Evolutionary conservation across 2,888 invertebrate genomes (phyloP).

Genomic region (Drosophila paranaensis): DNA sequence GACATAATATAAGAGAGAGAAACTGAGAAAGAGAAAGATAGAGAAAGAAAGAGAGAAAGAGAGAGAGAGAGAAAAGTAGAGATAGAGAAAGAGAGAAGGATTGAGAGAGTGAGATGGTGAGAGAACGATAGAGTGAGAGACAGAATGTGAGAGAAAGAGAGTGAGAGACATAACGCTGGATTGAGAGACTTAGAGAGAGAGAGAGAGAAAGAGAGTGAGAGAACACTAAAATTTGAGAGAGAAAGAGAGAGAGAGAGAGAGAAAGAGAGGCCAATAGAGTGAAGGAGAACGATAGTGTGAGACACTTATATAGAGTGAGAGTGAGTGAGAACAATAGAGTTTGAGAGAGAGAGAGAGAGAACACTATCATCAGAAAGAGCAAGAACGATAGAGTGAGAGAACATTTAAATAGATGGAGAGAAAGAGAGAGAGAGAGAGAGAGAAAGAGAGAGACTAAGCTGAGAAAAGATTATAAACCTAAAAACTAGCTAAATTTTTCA

Average conservation of each 20-base stretch:
- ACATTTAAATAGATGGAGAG: background rate
- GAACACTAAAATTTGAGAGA: too few relatives aligned
- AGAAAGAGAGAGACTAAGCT: accelerated
- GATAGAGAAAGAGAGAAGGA: accelerated
- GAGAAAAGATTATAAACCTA: background rate
- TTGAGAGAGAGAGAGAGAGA: background rate
- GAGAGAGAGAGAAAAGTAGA: background rate
- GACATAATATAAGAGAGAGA: background rate
- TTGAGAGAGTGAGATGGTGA: background rate
- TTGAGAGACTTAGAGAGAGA: background rate
- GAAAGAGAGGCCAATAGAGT: background rate
- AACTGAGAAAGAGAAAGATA: background rate
- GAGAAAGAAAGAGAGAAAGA: background rate
- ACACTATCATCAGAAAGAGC: background rate
- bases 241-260: background rate
- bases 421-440: background rate
- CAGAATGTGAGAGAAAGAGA: too few relatives aligned
- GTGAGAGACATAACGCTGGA: too few relatives aligned
- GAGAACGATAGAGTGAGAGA: background rate
- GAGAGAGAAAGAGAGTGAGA: background rate
- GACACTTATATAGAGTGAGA: background rate
- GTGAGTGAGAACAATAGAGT: too few relatives aligned
- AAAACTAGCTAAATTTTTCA: background rate
- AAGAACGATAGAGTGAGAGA: background rate
- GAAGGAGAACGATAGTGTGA: background rate